Conservation (phyloP, 1,140 invertebrate genomes). For the Zaprionus kolodkinae region DNA sequence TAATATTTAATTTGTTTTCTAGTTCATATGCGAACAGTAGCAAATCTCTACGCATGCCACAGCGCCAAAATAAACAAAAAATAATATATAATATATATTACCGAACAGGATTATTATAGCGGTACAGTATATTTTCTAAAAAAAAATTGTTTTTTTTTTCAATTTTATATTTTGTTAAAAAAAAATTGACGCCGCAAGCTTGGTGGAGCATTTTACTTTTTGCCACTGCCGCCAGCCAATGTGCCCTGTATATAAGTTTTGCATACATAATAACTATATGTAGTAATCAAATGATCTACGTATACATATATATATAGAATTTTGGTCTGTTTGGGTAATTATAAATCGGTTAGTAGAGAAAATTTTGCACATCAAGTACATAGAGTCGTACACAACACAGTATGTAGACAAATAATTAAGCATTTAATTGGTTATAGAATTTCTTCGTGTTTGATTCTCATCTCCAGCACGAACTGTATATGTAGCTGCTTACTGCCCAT, state of each 20-base stretch:
- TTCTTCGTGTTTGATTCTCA: background rate
- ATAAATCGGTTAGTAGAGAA: constrained; percentile 31
- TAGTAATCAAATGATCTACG: constrained; percentile 9
- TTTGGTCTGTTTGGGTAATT: constrained; percentile 38
- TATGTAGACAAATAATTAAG: constrained; percentile 27
- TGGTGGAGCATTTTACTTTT: constrained; percentile 7
- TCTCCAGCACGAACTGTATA: too few relatives aligned
- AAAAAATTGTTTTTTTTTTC: background rate
- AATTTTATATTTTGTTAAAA: constrained; percentile 1
- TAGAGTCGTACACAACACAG: background rate
- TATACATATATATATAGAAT: constrained; percentile 21
- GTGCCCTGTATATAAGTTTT: constrained; percentile 53
- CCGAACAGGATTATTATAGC: constrained; percentile 12
- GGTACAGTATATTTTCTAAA: constrained; percentile 21
- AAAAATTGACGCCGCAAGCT: constrained; percentile 19
- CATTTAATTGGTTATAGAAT: constrained; percentile 10
- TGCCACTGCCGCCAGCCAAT: constrained; percentile 30
- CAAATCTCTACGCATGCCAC: constrained; percentile 25
- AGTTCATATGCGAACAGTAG: constrained; percentile 35
- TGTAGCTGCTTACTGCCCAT: too few relatives aligned
- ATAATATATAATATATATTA: constrained; percentile 14
- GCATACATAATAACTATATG: constrained; percentile 15
- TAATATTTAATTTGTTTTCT: constrained; percentile 23
- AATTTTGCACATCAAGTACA: constrained; percentile 20
- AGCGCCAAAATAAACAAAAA: constrained; percentile 15